Evolutionary conservation across 2,113 vertebrate species (phyloP).

Genomic region (Microcebus murinus): DNA sequence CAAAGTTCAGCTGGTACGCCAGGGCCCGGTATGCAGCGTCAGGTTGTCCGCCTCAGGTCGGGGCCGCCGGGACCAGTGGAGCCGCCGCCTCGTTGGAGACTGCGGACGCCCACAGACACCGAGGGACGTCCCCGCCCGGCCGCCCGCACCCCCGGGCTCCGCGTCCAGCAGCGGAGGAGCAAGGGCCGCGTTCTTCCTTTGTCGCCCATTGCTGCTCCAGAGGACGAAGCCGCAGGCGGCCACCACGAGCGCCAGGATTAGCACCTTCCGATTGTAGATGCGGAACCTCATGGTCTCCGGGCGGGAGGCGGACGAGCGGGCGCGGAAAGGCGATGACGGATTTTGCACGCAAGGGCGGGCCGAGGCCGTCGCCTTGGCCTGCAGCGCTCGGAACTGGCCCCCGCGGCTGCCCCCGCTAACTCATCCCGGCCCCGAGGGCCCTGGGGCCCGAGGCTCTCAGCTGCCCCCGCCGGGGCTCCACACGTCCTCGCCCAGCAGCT

Average conservation of each 20-base stretch:
- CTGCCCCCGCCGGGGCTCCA: conserved; percentile 10
- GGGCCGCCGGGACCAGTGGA: conserved; percentile 50
- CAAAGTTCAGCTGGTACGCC: conserved; percentile 97
- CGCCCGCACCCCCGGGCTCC: conserved; percentile 85
- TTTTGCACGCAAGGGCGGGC: conserved; percentile 42
- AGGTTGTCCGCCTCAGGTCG: conserved; percentile 87
- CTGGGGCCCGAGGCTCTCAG: conserved; percentile 63
- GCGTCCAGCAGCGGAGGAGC: conserved; percentile 81
- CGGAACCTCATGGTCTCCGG: conserved; percentile 92
- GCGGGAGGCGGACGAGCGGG: not conserved
- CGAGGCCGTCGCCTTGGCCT: conserved; percentile 42
- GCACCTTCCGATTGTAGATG: conserved; percentile 96
- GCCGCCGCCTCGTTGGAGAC: conserved; percentile 76
- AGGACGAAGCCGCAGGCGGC: conserved; percentile 92
- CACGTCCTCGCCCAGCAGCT: conserved; percentile 45
- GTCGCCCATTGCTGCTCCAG: conserved; percentile 91
- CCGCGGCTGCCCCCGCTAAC: conserved; percentile 61
- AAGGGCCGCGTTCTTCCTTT: conserved; percentile 86
- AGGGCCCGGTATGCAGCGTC: conserved; percentile 93
- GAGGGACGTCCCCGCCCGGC: conserved; percentile 75
- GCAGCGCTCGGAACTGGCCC: conserved; percentile 45
- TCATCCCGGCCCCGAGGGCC: conserved; percentile 61
- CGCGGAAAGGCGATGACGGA: conserved; percentile 44
- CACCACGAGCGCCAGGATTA: conserved; percentile 91
- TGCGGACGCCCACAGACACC: conserved; percentile 76